These are phyloP conservation scores for Phoxinus phoxinus DNA, from an alignment of 2,113 vertebrate genomes.

Conservation along the genomic window DNA sequence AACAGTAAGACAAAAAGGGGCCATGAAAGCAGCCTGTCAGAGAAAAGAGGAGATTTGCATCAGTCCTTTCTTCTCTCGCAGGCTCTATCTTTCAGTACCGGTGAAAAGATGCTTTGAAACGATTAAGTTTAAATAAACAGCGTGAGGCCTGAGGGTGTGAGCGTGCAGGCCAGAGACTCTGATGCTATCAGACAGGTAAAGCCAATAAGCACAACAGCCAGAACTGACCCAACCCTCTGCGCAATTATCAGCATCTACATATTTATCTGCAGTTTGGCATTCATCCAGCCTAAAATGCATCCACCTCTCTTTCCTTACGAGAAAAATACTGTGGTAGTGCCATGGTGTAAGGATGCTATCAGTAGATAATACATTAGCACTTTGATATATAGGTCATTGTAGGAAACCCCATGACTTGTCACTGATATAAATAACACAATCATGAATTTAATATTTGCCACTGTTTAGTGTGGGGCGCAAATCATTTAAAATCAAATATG, in stretches of 20 bases:
- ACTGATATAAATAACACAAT: not conserved
- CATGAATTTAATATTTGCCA: not conserved
- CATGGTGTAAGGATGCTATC: not conserved
- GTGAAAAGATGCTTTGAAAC: slow-evolving; percentile 54
- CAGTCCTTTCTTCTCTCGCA: slow-evolving; percentile 44
- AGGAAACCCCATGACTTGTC: not conserved
- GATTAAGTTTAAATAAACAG: slow-evolving; percentile 57
- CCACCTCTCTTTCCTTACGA: not conserved
- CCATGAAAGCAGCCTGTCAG: slow-evolving; percentile 34
- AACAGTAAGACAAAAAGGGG: slow-evolving; percentile 38
- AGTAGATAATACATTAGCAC: not conserved
- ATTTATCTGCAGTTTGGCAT: slow-evolving; percentile 30
- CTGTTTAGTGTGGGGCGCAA: not conserved
- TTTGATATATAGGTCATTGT: not conserved
- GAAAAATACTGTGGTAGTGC: not conserved
- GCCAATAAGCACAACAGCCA: slow-evolving; percentile 47
- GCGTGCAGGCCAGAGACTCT: slow-evolving; percentile 40
- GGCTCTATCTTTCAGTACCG: slow-evolving; percentile 48
- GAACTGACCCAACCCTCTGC: slow-evolving; percentile 5
- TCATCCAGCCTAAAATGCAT: not conserved
- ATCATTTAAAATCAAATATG: not conserved
- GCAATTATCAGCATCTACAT: slow-evolving; percentile 25
- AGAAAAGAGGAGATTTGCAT: slow-evolving; percentile 38
- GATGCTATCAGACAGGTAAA: slow-evolving; percentile 51
- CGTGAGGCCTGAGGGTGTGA: slow-evolving; percentile 44